Percentiles rank a stretch among this genome's conserved stretches.
phyloP scores from a whole-genome alignment of 1,140 invertebrate species.

The Drosophila kurseongensis region DNA sequence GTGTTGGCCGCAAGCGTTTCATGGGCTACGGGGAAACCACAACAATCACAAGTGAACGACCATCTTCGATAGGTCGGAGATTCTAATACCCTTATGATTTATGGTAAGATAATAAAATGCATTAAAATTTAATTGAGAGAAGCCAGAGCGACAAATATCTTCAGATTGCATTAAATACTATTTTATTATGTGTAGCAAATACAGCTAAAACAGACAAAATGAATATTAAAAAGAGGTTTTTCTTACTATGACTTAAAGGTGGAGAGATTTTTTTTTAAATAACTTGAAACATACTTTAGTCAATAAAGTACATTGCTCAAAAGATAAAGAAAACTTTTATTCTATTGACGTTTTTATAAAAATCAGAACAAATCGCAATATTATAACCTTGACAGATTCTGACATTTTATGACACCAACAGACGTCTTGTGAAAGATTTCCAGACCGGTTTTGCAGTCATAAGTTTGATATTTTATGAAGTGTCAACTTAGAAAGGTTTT shows the following conservation, averaged over 20 bases:
- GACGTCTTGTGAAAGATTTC: background rate
- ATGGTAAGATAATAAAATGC: conserved; percentile 3
- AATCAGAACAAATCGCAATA: background rate
- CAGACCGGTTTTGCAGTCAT: background rate
- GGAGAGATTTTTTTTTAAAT: no score
- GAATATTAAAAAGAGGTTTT: background rate
- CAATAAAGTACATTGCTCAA: no score
- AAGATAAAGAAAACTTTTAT: no score
- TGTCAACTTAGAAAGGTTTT: background rate
- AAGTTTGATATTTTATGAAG: background rate
- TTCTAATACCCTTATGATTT: conserved; percentile 29
- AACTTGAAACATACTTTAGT: no score
- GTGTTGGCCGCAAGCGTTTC: conserved; percentile 64
- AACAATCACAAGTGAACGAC: conserved; percentile 15
- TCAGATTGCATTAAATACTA: conserved; percentile 1
- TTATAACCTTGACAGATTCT: background rate
- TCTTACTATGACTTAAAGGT: no score
- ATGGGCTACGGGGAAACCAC: conserved; percentile 26
- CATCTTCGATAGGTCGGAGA: conserved; percentile 12
- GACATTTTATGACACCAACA: background rate
- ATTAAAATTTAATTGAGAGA: conserved; percentile 9
- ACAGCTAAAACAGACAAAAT: background rate
- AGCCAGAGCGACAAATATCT: background rate
- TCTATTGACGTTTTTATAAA: background rate
- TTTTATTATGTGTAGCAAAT: background rate